A percentile compares a stretch with the other conserved stretches of the same genome.
Evolutionary conservation across 2,888 invertebrate genomes (phyloP).

Genomic region (Aphidius colemani): DNA sequence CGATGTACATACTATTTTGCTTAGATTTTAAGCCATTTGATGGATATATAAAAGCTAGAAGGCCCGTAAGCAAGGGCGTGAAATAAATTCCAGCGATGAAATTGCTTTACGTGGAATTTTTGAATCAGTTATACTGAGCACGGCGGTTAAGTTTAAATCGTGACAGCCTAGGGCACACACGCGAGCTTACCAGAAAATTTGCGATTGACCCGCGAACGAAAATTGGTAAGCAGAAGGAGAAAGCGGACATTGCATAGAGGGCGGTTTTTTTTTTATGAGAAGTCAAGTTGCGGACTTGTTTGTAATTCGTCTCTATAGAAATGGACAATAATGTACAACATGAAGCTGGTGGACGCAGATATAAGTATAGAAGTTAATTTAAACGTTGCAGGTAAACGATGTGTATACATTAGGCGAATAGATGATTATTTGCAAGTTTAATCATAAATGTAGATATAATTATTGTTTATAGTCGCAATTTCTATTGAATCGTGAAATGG

Average conservation of each 20-base stretch:
- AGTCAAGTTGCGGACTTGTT: conserved; percentile 23
- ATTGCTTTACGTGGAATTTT: conserved; percentile 56
- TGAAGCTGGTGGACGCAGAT: too few species aligned
- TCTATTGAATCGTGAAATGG: not conserved
- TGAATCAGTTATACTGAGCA: conserved; percentile 56
- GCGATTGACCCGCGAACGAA: conserved; percentile 53
- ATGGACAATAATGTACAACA: too few species aligned
- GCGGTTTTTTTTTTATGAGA: conserved; percentile 38
- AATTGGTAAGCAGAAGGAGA: conserved; percentile 27
- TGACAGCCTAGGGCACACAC: conserved; percentile 60
- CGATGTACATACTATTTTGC: too few species aligned
- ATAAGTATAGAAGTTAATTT: too few species aligned
- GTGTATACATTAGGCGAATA: too few species aligned
- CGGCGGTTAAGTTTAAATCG: conserved; percentile 57
- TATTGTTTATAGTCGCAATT: conserved; percentile 14
- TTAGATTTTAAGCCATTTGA: conserved; percentile 3
- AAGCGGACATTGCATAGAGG: conserved; percentile 23
- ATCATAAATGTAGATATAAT: too few species aligned
- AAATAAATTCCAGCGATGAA: conserved; percentile 55
- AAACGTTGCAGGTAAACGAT: too few species aligned
- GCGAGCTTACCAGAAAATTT: conserved; percentile 59
- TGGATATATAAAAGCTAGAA: conserved; percentile 1
- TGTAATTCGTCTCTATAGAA: conserved; percentile 16
- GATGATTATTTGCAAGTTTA: too few species aligned
- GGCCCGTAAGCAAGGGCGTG: conserved; percentile 44